phyloP scores from a whole-genome alignment of 2,113 vertebrate genomes.

The Eudyptes chrysolophus region DNA sequence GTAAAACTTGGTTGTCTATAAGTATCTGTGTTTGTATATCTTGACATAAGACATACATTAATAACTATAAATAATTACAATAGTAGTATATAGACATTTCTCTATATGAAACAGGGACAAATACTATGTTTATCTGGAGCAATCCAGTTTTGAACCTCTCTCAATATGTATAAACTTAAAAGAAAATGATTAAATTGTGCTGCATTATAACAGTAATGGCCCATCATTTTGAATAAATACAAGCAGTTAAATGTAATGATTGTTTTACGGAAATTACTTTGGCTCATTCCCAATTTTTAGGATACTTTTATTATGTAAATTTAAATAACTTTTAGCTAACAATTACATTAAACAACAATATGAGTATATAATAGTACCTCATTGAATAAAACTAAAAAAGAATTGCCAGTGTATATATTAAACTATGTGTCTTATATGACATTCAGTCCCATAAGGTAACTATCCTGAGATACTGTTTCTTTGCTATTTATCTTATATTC shows the following conservation, averaged over 20 bases:
- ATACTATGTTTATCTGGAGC: not conserved
- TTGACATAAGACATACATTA: not conserved
- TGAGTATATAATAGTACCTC: not conserved
- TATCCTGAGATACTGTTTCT: not conserved
- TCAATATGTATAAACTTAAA: not conserved
- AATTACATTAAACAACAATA: conserved; percentile 10
- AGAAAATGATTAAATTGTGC: not conserved
- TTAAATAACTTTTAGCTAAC: conserved; percentile 26
- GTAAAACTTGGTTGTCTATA: not conserved
- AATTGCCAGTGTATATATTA: not conserved
- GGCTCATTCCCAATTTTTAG: not conserved
- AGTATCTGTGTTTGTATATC: not conserved
- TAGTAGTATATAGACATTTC: not conserved
- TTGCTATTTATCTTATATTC: not conserved
- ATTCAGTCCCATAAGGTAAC: not conserved
- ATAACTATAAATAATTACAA: not conserved
- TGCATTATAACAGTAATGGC: not conserved
- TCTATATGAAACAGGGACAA: not conserved
- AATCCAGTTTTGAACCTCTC: not conserved
- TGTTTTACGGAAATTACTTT: conserved; percentile 43
- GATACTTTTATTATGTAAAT: conserved; percentile 3
- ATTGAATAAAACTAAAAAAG: not conserved
- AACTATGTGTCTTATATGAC: not conserved
- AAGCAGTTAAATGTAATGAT: conserved; percentile 33
- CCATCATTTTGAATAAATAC: conserved; percentile 49